These are phyloP conservation scores for Cataglyphis livida DNA, from an alignment of 2,888 invertebrate genomes.

Conservation along the genomic window DNA sequence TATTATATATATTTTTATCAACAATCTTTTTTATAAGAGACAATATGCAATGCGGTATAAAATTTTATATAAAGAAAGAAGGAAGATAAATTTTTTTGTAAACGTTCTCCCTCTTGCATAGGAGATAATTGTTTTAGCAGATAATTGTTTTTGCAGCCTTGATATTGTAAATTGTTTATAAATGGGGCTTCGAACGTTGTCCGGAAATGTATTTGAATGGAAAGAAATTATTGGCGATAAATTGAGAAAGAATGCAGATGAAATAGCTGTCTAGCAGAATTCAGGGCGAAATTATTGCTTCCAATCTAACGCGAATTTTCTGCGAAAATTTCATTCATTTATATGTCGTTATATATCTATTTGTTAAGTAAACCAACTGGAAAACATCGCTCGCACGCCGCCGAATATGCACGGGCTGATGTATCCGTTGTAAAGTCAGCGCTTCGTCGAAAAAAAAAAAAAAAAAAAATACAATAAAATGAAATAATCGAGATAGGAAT, in stretches of 20 bases:
- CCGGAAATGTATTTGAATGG: slow-evolving; percentile 25
- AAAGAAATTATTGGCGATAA: slow-evolving; percentile 47
- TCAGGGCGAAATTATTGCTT: slow-evolving; percentile 30
- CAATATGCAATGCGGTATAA: too few species aligned
- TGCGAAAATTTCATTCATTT: slow-evolving; percentile 48
- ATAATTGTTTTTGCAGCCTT: not conserved
- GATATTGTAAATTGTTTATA: slow-evolving; percentile 23
- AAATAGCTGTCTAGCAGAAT: slow-evolving; percentile 33
- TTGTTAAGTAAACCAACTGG: slow-evolving; percentile 27
- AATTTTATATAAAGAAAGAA: not conserved
- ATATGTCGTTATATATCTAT: slow-evolving; percentile 32
- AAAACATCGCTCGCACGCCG: slow-evolving; percentile 19
- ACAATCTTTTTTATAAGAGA: not conserved
- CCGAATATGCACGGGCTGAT: slow-evolving; percentile 24
- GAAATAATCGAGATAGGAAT: slow-evolving; percentile 41
- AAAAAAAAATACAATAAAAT: slow-evolving; percentile 1
- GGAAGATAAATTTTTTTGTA: not conserved
- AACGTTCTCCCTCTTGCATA: not conserved
- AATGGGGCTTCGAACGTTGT: not conserved
- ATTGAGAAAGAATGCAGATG: slow-evolving; percentile 47
- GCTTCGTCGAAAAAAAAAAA: not conserved
- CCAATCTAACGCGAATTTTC: slow-evolving; percentile 34
- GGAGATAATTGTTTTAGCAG: not conserved
- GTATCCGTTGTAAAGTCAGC: slow-evolving; percentile 20
- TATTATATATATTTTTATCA: not conserved